These are phyloP conservation scores for Zosterops pallidus DNA, from an alignment of 2,113 vertebrate genomes.

Conservation along the genomic window DNA sequence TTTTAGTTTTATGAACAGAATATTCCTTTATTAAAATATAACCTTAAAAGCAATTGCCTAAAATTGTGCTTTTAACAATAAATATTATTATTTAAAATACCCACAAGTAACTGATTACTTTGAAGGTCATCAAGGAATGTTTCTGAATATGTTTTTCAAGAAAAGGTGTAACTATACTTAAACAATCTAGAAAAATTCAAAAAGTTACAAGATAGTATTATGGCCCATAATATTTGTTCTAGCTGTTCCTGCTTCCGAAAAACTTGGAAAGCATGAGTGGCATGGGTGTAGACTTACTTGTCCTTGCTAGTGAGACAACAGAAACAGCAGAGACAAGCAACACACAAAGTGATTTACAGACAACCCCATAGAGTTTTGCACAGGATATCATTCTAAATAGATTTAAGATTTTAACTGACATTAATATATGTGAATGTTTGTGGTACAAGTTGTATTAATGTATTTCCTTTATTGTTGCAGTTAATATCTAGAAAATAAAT, in stretches of 20 bases:
- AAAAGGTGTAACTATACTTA: background rate
- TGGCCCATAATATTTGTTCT: background rate
- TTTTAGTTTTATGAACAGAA: background rate
- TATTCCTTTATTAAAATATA: background rate
- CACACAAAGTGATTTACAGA: background rate
- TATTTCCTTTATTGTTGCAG: background rate
- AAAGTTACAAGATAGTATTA: background rate
- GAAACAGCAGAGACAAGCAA: background rate
- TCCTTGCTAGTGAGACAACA: background rate
- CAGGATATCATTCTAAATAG: background rate
- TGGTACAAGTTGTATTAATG: background rate
- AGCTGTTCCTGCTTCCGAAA: background rate
- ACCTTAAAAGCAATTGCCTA: background rate
- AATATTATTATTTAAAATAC: background rate
- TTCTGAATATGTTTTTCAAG: background rate
- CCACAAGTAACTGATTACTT: background rate
- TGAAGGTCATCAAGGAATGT: background rate
- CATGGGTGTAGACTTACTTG: background rate
- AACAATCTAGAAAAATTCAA: background rate
- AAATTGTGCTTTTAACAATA: background rate
- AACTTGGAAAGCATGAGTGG: background rate
- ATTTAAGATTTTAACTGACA: background rate
- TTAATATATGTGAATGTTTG: background rate
- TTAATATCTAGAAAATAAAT: background rate
- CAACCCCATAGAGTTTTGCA: background rate